Percentiles rank a stretch among this genome's conserved stretches.
Evolutionary conservation across 2,113 vertebrate genomes (phyloP).

Genomic region (Campylorhamphus procurvoides): DNA sequence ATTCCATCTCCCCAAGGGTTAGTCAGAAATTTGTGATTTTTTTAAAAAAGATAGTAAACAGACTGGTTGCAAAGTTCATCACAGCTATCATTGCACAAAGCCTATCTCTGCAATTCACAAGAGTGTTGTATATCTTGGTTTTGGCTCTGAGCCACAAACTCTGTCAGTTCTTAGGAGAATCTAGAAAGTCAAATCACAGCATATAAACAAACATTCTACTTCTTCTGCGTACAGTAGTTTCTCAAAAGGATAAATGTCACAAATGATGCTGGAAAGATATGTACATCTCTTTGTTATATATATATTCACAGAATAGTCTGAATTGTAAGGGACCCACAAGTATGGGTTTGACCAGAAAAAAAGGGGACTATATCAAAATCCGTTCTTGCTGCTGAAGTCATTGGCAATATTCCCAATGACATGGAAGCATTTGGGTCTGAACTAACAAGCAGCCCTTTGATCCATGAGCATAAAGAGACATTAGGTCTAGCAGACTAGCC

Average conservation of each 20-base stretch:
- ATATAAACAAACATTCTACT: conserved; percentile 19
- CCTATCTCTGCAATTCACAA: not conserved
- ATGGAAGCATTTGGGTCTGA: not conserved
- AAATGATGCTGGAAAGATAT: not conserved
- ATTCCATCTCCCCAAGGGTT: not conserved
- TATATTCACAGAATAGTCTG: not conserved
- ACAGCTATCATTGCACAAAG: not conserved
- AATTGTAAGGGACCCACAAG: not conserved
- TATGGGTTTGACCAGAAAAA: not conserved
- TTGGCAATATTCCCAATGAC: not conserved
- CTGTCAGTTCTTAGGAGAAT: not conserved
- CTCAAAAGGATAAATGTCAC: not conserved
- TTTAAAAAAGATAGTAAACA: not conserved
- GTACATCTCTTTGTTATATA: not conserved
- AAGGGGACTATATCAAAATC: not conserved
- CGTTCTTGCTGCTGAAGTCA: not conserved
- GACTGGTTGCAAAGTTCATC: not conserved
- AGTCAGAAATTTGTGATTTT: not conserved
- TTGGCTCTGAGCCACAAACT: conserved; percentile 1
- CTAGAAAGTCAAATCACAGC: not conserved
- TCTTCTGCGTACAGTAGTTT: not conserved
- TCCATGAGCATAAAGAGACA: not conserved
- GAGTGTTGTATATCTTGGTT: not conserved
- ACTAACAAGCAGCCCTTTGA: not conserved
- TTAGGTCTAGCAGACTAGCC: not conserved